These are phyloP conservation scores for Lasioglossum marginatum DNA, from an alignment of 2,888 invertebrate genomes.

Conservation along the genomic window DNA sequence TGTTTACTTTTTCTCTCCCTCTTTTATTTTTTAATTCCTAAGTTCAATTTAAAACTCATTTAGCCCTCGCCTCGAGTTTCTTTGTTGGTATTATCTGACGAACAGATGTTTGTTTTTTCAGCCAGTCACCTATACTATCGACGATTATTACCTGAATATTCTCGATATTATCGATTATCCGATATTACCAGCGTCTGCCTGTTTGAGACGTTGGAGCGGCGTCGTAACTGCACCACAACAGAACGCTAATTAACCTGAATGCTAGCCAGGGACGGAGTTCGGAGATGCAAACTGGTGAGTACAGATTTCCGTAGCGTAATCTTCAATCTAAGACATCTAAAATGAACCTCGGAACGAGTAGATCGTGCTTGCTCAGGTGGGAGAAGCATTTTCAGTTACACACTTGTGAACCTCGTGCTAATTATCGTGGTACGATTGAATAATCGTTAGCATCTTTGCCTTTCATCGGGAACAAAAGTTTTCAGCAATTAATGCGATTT, in stretches of 20 bases:
- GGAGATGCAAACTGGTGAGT: constrained; percentile 25
- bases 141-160: constrained; percentile 62
- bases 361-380: constrained; percentile 1
- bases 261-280: constrained; percentile 32
- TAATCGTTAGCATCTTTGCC: background rate
- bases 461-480: background rate
- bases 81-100: constrained; percentile 5
- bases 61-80: background rate
- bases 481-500: background rate
- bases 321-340: constrained; percentile 10
- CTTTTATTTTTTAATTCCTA: background rate
- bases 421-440: background rate
- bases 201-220: constrained; percentile 50
- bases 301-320: constrained; percentile 28
- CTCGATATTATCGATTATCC: constrained; percentile 66
- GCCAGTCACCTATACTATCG: constrained; percentile 23
- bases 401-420: background rate
- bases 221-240: constrained; percentile 51
- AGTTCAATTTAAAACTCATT: constrained; percentile 1
- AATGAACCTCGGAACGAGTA: constrained; percentile 8
- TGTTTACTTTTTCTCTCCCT: background rate
- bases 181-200: constrained; percentile 51
- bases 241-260: constrained; percentile 64
- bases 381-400: constrained; percentile 3
- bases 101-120: constrained; percentile 54